Evolutionary conservation across 2,113 vertebrate genomes (phyloP).

Genomic region (Passer montanus): DNA sequence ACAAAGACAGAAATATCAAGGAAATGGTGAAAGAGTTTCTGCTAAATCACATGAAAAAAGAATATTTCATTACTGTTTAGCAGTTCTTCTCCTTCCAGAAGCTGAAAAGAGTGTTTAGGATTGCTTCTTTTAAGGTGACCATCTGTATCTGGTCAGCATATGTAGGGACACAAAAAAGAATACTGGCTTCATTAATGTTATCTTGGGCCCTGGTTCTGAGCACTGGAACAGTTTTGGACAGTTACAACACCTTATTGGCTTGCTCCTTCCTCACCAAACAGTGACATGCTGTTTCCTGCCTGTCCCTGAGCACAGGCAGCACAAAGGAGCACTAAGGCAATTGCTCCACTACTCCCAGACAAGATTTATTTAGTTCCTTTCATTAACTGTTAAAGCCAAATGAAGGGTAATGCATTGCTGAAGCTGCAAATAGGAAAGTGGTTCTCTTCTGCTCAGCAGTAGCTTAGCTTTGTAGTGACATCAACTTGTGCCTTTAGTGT

Average conservation of each 20-base stretch:
- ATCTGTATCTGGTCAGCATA: background rate
- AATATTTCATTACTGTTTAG: background rate
- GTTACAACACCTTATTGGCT: background rate
- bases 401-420: background rate
- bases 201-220: background rate
- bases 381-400: background rate
- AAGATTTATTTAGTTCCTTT: background rate
- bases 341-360: background rate
- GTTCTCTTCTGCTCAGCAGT: background rate
- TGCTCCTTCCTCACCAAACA: background rate
- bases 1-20: background rate
- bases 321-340: background rate
- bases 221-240: background rate
- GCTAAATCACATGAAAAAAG: background rate
- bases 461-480: background rate
- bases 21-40: background rate
- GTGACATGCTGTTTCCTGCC: background rate
- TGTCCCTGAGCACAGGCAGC: background rate
- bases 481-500: background rate
- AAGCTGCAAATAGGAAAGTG: background rate
- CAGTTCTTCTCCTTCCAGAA: background rate
- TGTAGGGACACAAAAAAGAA: background rate
- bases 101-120: background rate
- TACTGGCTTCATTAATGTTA: background rate
- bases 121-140: background rate